A percentile compares a stretch with the other conserved stretches of the same genome.
phyloP scores from a whole-genome alignment of 2,113 vertebrate genomes.

The Aegypius monachus region DNA sequence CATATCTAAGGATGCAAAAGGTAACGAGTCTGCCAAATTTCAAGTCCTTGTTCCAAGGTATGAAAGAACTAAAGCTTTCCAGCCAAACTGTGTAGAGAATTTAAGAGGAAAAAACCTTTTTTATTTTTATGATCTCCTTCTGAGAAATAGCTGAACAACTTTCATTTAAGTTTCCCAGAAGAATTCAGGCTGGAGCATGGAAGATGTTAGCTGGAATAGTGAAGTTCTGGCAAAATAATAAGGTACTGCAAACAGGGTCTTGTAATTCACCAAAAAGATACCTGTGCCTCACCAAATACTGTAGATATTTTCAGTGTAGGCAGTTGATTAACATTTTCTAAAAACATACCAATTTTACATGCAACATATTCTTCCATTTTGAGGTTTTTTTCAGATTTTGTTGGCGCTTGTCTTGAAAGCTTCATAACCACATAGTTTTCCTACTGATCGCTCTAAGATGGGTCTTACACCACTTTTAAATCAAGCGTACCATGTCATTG shows the following conservation, averaged over 20 bases:
- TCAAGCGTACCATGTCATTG: accelerated
- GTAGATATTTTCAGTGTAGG: not conserved
- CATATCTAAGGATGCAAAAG: not conserved
- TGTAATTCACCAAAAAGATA: not conserved
- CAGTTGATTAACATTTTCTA: not conserved
- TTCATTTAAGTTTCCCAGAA: not conserved
- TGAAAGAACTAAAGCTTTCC: not conserved
- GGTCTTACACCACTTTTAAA: not conserved
- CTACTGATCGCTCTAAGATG: not conserved
- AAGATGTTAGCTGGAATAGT: not conserved
- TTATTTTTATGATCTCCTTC: not conserved
- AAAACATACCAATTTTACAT: not conserved
- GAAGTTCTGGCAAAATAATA: not conserved
- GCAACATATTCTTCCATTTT: not conserved
- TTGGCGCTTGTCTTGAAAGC: not conserved
- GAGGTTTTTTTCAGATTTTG: not conserved
- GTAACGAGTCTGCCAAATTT: not conserved
- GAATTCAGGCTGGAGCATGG: not conserved
- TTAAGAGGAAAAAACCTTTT: not conserved
- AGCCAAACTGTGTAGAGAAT: not conserved
- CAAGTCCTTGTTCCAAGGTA: not conserved
- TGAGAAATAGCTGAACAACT: not conserved
- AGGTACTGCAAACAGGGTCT: not conserved
- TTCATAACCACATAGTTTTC: not conserved
- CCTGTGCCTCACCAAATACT: not conserved